Percentiles rank a stretch among this genome's conserved stretches.
These are phyloP conservation scores for Apodemus agrarius DNA, from an alignment of 2,797 vertebrate species.

Conservation along the genomic window DNA sequence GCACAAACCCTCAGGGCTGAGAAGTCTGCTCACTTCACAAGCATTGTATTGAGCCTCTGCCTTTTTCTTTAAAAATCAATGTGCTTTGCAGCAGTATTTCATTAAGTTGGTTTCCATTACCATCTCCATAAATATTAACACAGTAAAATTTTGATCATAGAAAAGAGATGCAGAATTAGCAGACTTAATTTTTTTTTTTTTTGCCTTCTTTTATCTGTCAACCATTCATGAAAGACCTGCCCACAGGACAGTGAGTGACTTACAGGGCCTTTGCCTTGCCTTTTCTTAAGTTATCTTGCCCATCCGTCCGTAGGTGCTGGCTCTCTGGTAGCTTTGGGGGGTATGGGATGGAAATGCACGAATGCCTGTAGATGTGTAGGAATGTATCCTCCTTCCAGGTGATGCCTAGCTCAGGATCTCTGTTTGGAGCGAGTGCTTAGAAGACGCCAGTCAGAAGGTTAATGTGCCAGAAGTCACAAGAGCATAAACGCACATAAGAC, in stretches of 20 bases:
- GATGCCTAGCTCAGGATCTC: neutral
- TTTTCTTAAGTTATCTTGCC: neutral
- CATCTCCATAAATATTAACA: constrained; percentile 46
- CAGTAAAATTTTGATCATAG: constrained; percentile 21
- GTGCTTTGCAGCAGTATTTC: constrained; percentile 10
- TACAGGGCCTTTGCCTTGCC: neutral
- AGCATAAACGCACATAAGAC: neutral
- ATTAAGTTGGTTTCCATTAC: constrained; percentile 26
- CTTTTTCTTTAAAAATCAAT: neutral
- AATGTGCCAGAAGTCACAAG: neutral
- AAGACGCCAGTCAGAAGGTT: neutral
- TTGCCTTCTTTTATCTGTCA: neutral
- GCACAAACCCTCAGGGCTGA: neutral
- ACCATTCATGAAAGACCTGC: constrained; percentile 2
- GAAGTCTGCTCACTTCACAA: constrained; percentile 46
- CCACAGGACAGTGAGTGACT: neutral
- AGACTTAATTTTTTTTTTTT: neutral
- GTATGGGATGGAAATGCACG: no score
- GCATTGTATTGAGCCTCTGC: constrained; percentile 42
- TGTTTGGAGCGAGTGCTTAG: neutral
- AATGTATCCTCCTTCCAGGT: neutral
- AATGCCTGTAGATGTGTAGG: no score
- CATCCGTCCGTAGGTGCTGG: neutral
- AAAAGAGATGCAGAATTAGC: constrained; percentile 44
- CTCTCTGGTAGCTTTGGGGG: neutral